Conservation (phyloP, 2,797 vertebrate species). For the Falco naumanni region DNA sequence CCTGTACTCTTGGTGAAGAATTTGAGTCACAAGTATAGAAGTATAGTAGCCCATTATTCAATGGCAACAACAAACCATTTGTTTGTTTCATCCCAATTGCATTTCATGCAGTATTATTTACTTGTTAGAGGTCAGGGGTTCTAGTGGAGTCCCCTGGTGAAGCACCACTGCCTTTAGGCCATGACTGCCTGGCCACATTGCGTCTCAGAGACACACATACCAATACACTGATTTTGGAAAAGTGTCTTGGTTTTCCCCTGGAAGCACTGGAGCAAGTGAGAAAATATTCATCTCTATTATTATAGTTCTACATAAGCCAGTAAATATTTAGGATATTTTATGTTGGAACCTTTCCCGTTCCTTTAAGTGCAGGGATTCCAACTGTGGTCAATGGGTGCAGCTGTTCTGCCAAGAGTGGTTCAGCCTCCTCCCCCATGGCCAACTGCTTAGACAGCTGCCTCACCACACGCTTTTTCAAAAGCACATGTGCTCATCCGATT, state of each 20-base stretch:
- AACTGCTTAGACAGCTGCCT: background rate
- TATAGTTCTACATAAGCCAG: background rate
- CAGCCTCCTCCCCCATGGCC: background rate
- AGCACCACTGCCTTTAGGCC: background rate
- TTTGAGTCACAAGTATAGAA: background rate
- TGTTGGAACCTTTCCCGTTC: background rate
- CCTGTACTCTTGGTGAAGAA: slow-evolving; percentile 3
- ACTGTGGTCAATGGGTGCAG: background rate
- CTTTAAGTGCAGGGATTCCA: background rate
- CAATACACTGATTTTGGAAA: background rate
- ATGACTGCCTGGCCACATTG: background rate
- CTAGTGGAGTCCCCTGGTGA: background rate
- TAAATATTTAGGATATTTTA: background rate
- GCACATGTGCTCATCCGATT: slow-evolving; percentile 41
- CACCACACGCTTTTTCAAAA: background rate
- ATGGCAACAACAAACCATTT: slow-evolving; percentile 18
- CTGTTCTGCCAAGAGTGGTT: background rate
- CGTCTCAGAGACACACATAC: background rate
- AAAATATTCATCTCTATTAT: background rate
- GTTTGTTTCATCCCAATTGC: background rate
- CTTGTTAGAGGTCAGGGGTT: background rate
- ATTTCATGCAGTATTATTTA: background rate
- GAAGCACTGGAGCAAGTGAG: background rate
- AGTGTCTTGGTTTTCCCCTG: background rate
- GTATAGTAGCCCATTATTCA: background rate